Percentiles rank a stretch among this genome's conserved stretches.
Conservation (phyloP, 2,888 invertebrate species). For the Agrochola macilenta region DNA sequence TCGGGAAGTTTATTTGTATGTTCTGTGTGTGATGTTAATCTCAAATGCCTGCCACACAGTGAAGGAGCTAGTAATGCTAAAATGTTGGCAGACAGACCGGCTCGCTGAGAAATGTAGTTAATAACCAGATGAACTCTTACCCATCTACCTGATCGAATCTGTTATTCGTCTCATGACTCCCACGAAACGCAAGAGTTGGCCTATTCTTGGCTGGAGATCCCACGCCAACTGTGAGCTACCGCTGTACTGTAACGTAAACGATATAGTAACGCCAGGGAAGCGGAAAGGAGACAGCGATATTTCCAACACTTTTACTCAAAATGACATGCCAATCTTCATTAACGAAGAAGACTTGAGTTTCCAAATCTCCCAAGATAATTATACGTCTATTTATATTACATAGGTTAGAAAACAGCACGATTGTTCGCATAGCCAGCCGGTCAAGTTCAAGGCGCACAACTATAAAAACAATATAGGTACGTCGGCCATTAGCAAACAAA, state of each 20-base stretch:
- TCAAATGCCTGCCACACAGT: neutral
- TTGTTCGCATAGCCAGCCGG: conserved; percentile 56
- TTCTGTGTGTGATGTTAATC: conserved; percentile 1
- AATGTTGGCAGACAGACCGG: conserved; percentile 22
- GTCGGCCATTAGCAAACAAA: conserved; percentile 62
- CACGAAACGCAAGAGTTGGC: conserved; percentile 17
- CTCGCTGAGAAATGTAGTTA: conserved; percentile 14
- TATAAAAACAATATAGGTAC: conserved; percentile 62
- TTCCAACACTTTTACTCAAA: conserved; percentile 10
- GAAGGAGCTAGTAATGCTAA: neutral
- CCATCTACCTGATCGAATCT: conserved; percentile 20
- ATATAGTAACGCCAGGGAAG: conserved; percentile 21
- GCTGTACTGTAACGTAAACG: conserved; percentile 21
- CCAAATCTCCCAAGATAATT: conserved; percentile 25
- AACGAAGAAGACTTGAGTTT: neutral
- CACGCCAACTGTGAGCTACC: conserved; percentile 23
- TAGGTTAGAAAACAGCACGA: conserved; percentile 39
- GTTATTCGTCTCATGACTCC: conserved; percentile 19
- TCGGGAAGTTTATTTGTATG: conserved; percentile 27
- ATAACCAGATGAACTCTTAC: conserved; percentile 6
- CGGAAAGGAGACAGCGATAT: conserved; percentile 24
- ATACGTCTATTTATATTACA: conserved; percentile 26
- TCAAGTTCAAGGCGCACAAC: conserved; percentile 72
- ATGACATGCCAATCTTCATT: conserved; percentile 21
- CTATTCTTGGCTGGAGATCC: conserved; percentile 32